Evolutionary conservation across 2,888 invertebrate genomes (phyloP).

Genomic region (Rotaria sp.): DNA sequence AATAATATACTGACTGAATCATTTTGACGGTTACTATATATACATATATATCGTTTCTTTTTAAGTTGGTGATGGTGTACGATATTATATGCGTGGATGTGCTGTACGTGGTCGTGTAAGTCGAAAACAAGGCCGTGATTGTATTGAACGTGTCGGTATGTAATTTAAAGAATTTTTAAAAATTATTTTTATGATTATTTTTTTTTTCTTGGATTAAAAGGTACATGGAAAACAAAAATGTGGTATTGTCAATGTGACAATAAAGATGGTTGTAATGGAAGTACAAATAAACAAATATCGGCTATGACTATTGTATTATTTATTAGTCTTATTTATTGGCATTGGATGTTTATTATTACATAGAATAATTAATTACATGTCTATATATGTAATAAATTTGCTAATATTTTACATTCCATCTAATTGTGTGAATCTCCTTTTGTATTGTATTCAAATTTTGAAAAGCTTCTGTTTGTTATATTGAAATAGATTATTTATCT

Average conservation of each 20-base stretch:
- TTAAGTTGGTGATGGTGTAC: slow-evolving; percentile 38
- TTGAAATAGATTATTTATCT: too few relatives aligned
- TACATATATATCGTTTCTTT: too few relatives aligned
- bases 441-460: too few relatives aligned
- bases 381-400: too few relatives aligned
- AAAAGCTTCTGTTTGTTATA: too few relatives aligned
- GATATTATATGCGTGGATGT: slow-evolving; percentile 38
- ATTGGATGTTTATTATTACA: background rate
- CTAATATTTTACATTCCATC: too few relatives aligned
- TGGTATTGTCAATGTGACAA: slow-evolving; percentile 41
- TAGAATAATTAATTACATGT: background rate
- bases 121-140: slow-evolving; percentile 39
- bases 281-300: background rate
- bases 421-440: too few relatives aligned
- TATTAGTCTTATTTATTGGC: background rate
- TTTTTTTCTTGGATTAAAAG: background rate
- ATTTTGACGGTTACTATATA: too few relatives aligned
- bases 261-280: slow-evolving; percentile 38
- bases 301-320: background rate
- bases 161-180: background rate
- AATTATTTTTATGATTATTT: too few relatives aligned
- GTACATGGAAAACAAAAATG: slow-evolving; percentile 38
- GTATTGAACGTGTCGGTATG: slow-evolving; percentile 38
- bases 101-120: slow-evolving; percentile 38
- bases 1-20: too few relatives aligned